phyloP scores from a whole-genome alignment of 2,888 invertebrate genomes.

The Keiferia lycopersicella region DNA sequence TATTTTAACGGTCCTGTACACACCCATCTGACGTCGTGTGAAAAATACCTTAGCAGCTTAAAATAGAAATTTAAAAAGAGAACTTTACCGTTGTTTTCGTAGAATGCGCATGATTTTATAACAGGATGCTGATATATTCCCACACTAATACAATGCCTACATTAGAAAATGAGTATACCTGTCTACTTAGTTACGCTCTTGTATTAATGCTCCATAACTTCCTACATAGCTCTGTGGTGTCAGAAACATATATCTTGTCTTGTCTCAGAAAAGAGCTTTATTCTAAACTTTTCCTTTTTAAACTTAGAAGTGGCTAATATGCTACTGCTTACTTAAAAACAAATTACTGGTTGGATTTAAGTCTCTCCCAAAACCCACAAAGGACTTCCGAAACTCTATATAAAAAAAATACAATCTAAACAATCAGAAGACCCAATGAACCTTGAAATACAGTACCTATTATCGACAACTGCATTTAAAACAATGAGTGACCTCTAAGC shows the following conservation, averaged over 20 bases:
- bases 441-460: conserved; percentile 13
- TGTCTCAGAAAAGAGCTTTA: too few relatives aligned
- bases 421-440: not conserved
- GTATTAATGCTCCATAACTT: not conserved
- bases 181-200: not conserved
- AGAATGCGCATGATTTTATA: conserved; percentile 2
- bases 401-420: not conserved
- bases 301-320: too few relatives aligned
- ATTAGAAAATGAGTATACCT: not conserved
- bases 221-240: not conserved
- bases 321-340: too few relatives aligned
- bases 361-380: not conserved
- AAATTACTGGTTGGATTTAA: not conserved
- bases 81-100: conserved; percentile 7
- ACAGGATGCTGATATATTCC: conserved; percentile 2
- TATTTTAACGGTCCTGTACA: conserved; percentile 8
- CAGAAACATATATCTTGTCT: too few relatives aligned
- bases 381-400: not conserved
- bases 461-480: conserved; percentile 7
- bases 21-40: not conserved
- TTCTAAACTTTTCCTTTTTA: too few relatives aligned
- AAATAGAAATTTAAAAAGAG: not conserved
- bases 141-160: conserved; percentile 6
- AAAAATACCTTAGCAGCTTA: not conserved
- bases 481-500: conserved; percentile 17